Evolutionary conservation across 2,113 vertebrate species (phyloP).

Genomic region (Cavia aperea): DNA sequence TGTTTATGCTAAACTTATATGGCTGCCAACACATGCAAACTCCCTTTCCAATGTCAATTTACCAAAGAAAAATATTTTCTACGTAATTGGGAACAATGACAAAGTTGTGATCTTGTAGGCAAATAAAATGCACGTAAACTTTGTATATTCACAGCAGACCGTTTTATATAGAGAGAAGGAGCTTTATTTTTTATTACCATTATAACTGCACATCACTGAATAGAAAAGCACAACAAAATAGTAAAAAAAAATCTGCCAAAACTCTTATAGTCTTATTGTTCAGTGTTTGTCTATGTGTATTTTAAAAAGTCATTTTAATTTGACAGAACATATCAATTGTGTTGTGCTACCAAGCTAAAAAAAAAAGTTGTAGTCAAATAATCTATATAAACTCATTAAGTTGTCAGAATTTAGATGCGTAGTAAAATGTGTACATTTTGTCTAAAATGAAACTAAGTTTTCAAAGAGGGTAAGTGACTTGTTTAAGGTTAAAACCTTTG

Average conservation of each 20-base stretch:
- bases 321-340: not conserved
- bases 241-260: not conserved
- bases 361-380: not conserved
- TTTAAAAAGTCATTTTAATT: not conserved
- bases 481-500: not conserved
- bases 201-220: not conserved
- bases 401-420: not conserved
- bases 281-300: not conserved
- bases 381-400: not conserved
- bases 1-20: slow-evolving; percentile 60
- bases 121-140: not conserved
- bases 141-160: not conserved
- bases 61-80: not conserved
- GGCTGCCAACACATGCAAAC: slow-evolving; percentile 57
- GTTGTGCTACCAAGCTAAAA: not conserved
- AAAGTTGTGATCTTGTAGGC: not conserved
- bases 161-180: not conserved
- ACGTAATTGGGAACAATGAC: not conserved
- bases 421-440: not conserved
- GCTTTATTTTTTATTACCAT: not conserved
- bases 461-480: not conserved
- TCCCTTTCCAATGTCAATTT: slow-evolving; percentile 42
- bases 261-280: not conserved
- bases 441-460: not conserved
- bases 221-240: not conserved